Conservation (phyloP, 2,888 invertebrate species). For the Drosophila prolongata region DNA sequence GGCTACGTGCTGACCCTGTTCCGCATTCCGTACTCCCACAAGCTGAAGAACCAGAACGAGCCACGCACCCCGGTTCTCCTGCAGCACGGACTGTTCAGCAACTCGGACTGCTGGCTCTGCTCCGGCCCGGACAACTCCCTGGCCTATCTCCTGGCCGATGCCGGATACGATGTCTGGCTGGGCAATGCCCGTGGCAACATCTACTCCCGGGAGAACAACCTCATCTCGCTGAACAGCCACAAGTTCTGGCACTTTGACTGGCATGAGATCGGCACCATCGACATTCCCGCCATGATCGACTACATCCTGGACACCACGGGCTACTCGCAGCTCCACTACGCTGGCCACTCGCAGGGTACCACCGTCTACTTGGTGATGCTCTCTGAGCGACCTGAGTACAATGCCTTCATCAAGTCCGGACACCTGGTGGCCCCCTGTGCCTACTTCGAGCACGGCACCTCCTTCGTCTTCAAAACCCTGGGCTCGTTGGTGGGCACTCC, state of each 20-base stretch:
- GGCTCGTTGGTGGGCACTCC: constrained; percentile 80
- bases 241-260: constrained; percentile 87
- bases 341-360: constrained; percentile 82
- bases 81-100: constrained; percentile 85
- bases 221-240: constrained; percentile 73
- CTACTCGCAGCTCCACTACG: constrained; percentile 69
- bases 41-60: constrained; percentile 73
- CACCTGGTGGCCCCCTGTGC: constrained; percentile 82
- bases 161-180: constrained; percentile 83
- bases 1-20: constrained; percentile 80
- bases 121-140: constrained; percentile 76
- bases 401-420: constrained; percentile 75
- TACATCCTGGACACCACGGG: constrained; percentile 66
- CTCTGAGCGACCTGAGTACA: constrained; percentile 75
- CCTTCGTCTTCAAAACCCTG: constrained; percentile 82
- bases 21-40: constrained; percentile 80
- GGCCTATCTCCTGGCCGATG: constrained; percentile 81
- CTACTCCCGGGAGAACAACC: constrained; percentile 77
- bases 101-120: constrained; percentile 79
- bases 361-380: constrained; percentile 75
- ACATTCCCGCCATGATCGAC: constrained; percentile 81
- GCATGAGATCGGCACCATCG: constrained; percentile 93
- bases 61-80: constrained; percentile 82
- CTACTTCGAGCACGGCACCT: constrained; percentile 86
- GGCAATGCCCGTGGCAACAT: constrained; percentile 83